phyloP scores from a whole-genome alignment of 2,797 vertebrate genomes.

The Sphenopsis melanotis region DNA sequence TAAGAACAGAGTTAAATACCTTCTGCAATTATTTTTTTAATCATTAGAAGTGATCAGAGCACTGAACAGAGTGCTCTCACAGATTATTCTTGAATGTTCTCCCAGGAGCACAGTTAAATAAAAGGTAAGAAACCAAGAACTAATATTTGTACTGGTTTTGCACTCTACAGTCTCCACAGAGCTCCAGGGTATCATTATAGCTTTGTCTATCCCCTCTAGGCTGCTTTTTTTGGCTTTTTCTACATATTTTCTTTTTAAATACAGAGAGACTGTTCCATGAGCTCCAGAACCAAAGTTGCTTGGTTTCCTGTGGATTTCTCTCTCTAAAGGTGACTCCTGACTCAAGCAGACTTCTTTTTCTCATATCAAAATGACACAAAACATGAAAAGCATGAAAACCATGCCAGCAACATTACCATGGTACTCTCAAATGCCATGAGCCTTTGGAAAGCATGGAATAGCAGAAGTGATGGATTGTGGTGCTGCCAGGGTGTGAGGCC shows the following conservation, averaged over 20 bases:
- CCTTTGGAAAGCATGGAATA: not conserved
- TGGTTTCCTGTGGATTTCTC: not conserved
- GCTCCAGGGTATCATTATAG: not conserved
- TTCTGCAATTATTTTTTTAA: not conserved
- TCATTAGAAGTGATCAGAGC: not conserved
- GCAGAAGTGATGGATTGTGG: not conserved
- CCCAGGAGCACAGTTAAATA: not conserved
- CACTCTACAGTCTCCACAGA: not conserved
- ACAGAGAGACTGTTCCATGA: not conserved
- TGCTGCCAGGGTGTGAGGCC: not conserved
- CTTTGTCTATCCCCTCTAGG: not conserved
- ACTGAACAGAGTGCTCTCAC: not conserved
- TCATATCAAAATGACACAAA: fast-evolving
- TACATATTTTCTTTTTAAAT: not conserved
- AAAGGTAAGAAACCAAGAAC: not conserved
- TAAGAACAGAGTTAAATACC: not conserved
- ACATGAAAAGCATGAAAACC: fast-evolving
- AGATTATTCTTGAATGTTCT: not conserved
- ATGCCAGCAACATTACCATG: not conserved
- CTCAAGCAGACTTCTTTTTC: not conserved
- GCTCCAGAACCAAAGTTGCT: not conserved
- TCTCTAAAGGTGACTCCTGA: not conserved
- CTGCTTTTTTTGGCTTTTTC: not conserved
- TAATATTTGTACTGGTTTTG: not conserved
- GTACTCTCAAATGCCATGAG: fast-evolving